phyloP scores from a whole-genome alignment of 2,797 vertebrate species.

The Triplophysa bombifrons region DNA sequence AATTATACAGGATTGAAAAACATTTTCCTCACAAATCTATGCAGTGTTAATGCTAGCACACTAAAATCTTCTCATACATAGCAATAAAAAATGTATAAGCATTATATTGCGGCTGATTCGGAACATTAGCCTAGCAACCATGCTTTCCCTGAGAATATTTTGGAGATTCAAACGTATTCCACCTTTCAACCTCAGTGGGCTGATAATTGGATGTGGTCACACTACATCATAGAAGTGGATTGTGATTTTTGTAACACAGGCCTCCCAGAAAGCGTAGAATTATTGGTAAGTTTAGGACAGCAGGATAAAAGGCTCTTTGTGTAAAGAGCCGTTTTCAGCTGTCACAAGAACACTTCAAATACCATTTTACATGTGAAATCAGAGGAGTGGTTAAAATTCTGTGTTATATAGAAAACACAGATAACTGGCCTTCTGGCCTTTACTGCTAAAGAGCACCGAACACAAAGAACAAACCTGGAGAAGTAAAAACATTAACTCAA shows the following conservation, averaged over 20 bases:
- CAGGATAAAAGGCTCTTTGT: not conserved
- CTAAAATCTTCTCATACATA: not conserved
- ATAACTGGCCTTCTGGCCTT: not conserved
- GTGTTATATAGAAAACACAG: not conserved
- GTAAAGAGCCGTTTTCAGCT: not conserved
- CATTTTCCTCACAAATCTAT: too few species aligned
- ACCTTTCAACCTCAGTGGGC: constrained; percentile 1
- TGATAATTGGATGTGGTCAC: not conserved
- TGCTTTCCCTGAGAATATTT: not conserved
- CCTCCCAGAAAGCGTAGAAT: not conserved
- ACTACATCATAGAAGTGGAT: not conserved
- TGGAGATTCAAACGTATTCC: not conserved
- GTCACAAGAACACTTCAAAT: constrained; percentile 7
- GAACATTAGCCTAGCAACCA: not conserved
- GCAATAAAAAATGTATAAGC: not conserved
- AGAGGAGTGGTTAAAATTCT: not conserved
- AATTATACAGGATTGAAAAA: too few species aligned
- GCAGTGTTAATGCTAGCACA: not conserved
- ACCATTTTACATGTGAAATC: constrained; percentile 1
- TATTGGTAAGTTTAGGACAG: not conserved
- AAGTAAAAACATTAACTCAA: not conserved
- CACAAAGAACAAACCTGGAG: not conserved
- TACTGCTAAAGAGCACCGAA: constrained; percentile 10
- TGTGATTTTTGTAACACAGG: not conserved
- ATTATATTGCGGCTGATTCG: not conserved